Evolutionary conservation across 2,113 vertebrate species (phyloP).

Genomic region (Misgurnus anguillicaudatus): DNA sequence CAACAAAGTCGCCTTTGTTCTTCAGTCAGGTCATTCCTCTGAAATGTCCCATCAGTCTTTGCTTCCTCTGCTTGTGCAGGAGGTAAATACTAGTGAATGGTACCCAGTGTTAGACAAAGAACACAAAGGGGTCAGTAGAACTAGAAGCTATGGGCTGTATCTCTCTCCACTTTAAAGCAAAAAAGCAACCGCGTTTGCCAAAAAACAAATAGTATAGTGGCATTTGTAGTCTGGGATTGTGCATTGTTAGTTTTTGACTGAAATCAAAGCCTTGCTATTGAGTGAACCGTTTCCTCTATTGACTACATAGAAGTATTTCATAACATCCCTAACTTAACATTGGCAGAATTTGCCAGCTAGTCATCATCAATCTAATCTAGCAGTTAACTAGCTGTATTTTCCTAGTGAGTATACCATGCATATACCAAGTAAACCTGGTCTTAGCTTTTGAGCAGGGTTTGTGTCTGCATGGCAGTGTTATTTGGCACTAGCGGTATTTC

Average conservation of each 20-base stretch:
- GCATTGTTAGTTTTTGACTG: slow-evolving; percentile 37
- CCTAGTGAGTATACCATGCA: too few species aligned
- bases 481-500: slow-evolving; percentile 49
- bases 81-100: slow-evolving; percentile 68
- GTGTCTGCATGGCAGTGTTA: slow-evolving; percentile 22
- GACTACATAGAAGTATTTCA: not conserved
- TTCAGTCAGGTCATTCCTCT: slow-evolving; percentile 61
- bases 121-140: slow-evolving; percentile 65
- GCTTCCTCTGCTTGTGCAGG: slow-evolving; percentile 60
- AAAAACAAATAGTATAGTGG: slow-evolving; percentile 39
- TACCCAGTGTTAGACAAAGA: slow-evolving; percentile 58
- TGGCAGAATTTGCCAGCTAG: too few species aligned
- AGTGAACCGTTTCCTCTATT: slow-evolving; percentile 24
- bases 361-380: too few species aligned
- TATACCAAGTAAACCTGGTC: too few species aligned
- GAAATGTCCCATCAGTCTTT: slow-evolving; percentile 66
- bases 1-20: slow-evolving; percentile 59
- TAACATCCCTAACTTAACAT: too few species aligned
- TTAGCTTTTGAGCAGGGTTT: not conserved
- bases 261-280: slow-evolving; percentile 53
- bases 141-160: slow-evolving; percentile 58
- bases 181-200: slow-evolving; percentile 28
- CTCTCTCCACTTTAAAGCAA: slow-evolving; percentile 51
- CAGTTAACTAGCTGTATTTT: too few species aligned
- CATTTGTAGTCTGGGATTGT: slow-evolving; percentile 38